Percentiles rank a stretch among this genome's conserved stretches.
phyloP scores from a whole-genome alignment of 2,888 invertebrate genomes.

The Coleophora flavipennella region DNA sequence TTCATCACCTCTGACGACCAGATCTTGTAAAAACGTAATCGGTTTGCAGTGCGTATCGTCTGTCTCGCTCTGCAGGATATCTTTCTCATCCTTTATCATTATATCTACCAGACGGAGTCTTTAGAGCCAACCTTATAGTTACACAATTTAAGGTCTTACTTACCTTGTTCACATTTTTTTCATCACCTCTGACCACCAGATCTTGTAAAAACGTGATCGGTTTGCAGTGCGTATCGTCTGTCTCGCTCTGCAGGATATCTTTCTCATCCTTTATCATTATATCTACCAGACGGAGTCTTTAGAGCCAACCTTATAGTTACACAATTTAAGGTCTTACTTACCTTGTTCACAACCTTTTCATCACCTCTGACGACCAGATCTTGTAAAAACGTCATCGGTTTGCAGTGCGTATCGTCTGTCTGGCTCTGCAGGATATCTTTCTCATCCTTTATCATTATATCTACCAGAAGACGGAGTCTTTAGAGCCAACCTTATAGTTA shows the following conservation, averaged over 20 bases:
- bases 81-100: slow-evolving; percentile 14
- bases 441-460: slow-evolving; percentile 16
- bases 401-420: slow-evolving; percentile 25
- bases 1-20: slow-evolving; percentile 12
- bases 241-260: slow-evolving; percentile 14
- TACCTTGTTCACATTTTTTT: slow-evolving; percentile 13
- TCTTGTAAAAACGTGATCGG: slow-evolving; percentile 39
- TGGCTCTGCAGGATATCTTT: slow-evolving; percentile 15
- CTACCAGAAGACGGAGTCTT: background rate
- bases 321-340: slow-evolving; percentile 14
- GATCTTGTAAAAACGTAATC: slow-evolving; percentile 34
- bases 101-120: slow-evolving; percentile 4
- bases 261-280: slow-evolving; percentile 15
- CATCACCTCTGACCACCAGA: slow-evolving; percentile 11
- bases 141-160: slow-evolving; percentile 10
- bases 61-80: slow-evolving; percentile 14
- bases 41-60: slow-evolving; percentile 34
- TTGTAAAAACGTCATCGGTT: slow-evolving; percentile 40
- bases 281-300: background rate
- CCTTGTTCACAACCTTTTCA: slow-evolving; percentile 10
- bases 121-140: background rate
- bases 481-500: background rate
- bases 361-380: slow-evolving; percentile 16
- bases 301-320: background rate
- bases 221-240: slow-evolving; percentile 29